A percentile compares a stretch with the other conserved stretches of the same genome.
Evolutionary conservation across 2,888 invertebrate genomes (phyloP).

Genomic region (Zaprionus bogoriensis): DNA sequence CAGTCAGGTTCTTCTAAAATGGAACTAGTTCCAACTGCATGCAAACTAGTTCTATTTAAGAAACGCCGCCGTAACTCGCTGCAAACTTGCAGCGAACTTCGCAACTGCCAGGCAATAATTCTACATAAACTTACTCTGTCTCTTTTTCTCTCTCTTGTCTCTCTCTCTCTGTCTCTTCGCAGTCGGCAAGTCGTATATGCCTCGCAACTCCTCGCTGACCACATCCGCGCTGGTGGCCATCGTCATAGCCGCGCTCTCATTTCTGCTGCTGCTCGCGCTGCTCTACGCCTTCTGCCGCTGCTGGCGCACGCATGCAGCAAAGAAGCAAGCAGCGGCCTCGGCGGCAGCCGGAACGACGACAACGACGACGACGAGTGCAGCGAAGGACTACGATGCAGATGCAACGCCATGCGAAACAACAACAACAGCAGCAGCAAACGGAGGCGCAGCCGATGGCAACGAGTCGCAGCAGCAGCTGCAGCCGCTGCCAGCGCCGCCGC

Average conservation of each 20-base stretch:
- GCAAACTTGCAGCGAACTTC: too few species aligned
- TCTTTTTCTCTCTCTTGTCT: not conserved
- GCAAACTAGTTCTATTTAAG: not conserved
- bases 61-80: not conserved
- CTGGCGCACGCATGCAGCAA: slow-evolving; percentile 67
- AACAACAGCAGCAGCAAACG: slow-evolving; percentile 30
- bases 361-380: slow-evolving; percentile 19
- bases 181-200: slow-evolving; percentile 80
- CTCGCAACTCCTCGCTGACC: slow-evolving; percentile 68
- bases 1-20: not conserved
- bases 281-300: slow-evolving; percentile 77
- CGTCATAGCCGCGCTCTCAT: slow-evolving; percentile 69
- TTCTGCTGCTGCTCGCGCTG: slow-evolving; percentile 64
- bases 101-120: too few species aligned
- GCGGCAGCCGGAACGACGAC: slow-evolving; percentile 13
- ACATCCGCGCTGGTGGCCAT: slow-evolving; percentile 79
- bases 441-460: not conserved
- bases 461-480: slow-evolving; percentile 34
- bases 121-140: not conserved
- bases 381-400: slow-evolving; percentile 76
- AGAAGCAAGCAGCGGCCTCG: slow-evolving; percentile 63
- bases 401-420: slow-evolving; percentile 49
- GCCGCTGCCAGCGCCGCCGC: slow-evolving; percentile 63
- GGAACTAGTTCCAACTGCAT: not conserved
- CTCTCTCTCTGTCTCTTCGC: slow-evolving; percentile 19